Evolutionary conservation across 1,140 invertebrate genomes (phyloP).

Genomic region (Pectinophora gossypiella): DNA sequence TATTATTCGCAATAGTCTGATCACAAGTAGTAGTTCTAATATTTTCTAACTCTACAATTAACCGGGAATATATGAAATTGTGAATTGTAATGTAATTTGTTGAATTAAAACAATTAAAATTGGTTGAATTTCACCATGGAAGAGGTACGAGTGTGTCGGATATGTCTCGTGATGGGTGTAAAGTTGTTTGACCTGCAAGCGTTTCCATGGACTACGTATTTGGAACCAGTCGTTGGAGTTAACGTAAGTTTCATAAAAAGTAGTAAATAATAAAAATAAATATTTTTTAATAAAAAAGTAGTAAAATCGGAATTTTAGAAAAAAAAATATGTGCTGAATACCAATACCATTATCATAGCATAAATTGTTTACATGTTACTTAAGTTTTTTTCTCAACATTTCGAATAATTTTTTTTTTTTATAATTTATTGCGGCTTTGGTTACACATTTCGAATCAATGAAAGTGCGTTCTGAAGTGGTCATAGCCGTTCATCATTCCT

Average conservation of each 20-base stretch:
- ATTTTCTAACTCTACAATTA: conserved; percentile 55
- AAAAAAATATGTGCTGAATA: too few species aligned
- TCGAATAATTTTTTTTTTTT: too few species aligned
- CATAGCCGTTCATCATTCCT: too few species aligned
- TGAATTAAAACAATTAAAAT: neutral
- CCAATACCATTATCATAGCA: too few species aligned
- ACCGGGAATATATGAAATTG: conserved; percentile 33
- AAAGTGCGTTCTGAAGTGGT: too few species aligned
- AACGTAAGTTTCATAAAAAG: conserved; percentile 55
- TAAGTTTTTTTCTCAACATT: too few species aligned
- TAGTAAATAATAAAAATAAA: too few species aligned
- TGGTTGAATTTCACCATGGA: conserved; percentile 27
- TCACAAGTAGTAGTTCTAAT: conserved; percentile 41
- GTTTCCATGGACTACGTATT: conserved; percentile 38
- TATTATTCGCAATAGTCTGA: neutral
- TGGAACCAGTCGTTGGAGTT: conserved; percentile 38
- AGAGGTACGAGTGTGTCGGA: conserved; percentile 42
- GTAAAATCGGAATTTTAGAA: too few species aligned
- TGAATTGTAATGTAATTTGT: neutral
- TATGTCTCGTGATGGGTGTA: conserved; percentile 44
- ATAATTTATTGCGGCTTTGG: too few species aligned
- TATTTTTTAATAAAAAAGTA: too few species aligned
- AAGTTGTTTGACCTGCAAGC: conserved; percentile 36
- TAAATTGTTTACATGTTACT: too few species aligned
- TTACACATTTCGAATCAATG: too few species aligned